phyloP scores from a whole-genome alignment of 2,888 invertebrate species.

The Eupeodes luniger region DNA sequence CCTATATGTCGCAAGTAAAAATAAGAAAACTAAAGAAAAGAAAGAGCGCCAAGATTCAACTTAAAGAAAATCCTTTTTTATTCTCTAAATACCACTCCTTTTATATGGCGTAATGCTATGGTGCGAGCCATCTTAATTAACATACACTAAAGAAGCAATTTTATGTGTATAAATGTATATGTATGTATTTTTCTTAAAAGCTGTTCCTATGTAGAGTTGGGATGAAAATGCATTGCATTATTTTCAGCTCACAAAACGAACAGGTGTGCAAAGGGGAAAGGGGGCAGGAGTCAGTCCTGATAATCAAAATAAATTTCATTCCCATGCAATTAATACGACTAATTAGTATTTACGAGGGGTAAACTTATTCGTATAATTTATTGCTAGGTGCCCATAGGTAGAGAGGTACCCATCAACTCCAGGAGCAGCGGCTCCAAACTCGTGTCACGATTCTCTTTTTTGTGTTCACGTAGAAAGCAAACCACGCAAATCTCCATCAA shows the following conservation, averaged over 20 bases:
- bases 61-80: slow-evolving; percentile 7
- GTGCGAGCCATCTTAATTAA: slow-evolving; percentile 53
- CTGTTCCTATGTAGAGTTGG: neutral
- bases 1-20: neutral
- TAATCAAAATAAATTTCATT: slow-evolving; percentile 39
- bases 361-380: slow-evolving; percentile 10
- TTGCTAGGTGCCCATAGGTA: neutral
- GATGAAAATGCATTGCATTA: slow-evolving; percentile 50
- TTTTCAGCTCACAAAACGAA: neutral
- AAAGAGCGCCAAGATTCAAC: neutral
- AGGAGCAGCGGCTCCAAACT: neutral
- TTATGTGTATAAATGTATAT: slow-evolving; percentile 12
- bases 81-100: neutral
- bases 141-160: slow-evolving; percentile 48
- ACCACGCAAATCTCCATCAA: slow-evolving; percentile 2
- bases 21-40: neutral
- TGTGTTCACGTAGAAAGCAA: neutral
- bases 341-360: slow-evolving; percentile 53
- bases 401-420: neutral
- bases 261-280: neutral
- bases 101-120: neutral
- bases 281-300: neutral
- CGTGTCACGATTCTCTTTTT: slow-evolving; percentile 4
- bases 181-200: neutral
- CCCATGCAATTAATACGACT: slow-evolving; percentile 59